Conservation (phyloP, 2,113 vertebrate species). For the Catharus minimus region DNA sequence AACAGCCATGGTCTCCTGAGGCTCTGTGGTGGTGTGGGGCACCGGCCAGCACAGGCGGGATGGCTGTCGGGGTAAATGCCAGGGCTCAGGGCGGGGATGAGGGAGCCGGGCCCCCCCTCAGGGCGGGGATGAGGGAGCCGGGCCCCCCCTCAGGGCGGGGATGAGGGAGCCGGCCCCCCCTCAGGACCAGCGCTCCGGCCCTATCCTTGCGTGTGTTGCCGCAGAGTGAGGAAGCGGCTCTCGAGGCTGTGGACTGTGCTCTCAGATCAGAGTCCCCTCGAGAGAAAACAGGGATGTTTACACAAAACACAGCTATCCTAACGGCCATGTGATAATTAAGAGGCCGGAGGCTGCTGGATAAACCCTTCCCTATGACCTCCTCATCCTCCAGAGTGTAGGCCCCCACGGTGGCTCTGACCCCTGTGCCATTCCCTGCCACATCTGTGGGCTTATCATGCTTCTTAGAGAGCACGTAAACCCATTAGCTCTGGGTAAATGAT, state of each 20-base stretch:
- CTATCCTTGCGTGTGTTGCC: rapidly evolving
- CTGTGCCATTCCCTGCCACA: slow-evolving; percentile 50
- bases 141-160: no score
- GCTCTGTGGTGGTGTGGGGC: background rate
- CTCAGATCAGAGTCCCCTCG: background rate
- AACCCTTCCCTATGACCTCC: slow-evolving; percentile 25
- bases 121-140: background rate
- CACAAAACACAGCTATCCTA: slow-evolving; percentile 24
- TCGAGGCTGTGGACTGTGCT: background rate
- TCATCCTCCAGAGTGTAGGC: background rate
- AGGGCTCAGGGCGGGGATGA: background rate
- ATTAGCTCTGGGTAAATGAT: slow-evolving; percentile 75
- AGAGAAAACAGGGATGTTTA: slow-evolving; percentile 21
- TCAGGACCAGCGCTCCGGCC: background rate
- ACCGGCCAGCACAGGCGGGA: background rate
- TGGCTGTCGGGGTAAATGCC: background rate
- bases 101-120: background rate
- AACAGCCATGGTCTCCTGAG: background rate
- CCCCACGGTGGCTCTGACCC: slow-evolving; percentile 62
- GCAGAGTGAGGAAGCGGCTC: background rate
- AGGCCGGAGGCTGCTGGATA: slow-evolving; percentile 19
- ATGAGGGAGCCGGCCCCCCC: no score
- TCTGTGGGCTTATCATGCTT: slow-evolving; percentile 71
- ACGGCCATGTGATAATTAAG: slow-evolving; percentile 23
- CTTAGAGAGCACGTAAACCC: slow-evolving; percentile 57